Base-by-base conservation (phyloP, 2,888 invertebrate genomes). In the Eulithis testata region DNA sequence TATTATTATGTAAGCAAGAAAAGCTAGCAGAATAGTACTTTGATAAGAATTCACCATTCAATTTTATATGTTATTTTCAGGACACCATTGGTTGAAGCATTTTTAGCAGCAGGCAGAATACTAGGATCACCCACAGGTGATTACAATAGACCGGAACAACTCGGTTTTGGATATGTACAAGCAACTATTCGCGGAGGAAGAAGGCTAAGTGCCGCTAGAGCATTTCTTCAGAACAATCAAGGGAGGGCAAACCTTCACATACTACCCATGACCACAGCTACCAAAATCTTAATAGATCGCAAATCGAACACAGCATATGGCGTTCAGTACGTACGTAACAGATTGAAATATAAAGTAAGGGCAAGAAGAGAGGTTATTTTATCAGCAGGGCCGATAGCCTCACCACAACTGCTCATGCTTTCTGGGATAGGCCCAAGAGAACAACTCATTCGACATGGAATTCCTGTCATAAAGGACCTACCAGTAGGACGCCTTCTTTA, bases 401-500 rank as follows among this genome's bases (percentile, higher is more conserved):
- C 96, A 0, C 97, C 98, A 0, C 97, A 98, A 79, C 83, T 98
- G 8, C 93, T 98, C 6, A 96, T 97, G 97, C 82, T 97, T 14
- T 96, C 96, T 0, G 97, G 97, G 2, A 86, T 96, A 8, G 95
- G 95, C 2, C 95, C 95, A 0, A 88, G 87, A n/a, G 85, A 94
- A 53, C 95, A 95, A 71, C 88, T 95, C 3, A 79, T 83, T 37
- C 85, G 90, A 63, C 78, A 91, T 50, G 92, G 93, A n/a, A 94
- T 95, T 47, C 87, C 92, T 1, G 90, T 95, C 0, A 77, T 96
- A 43, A 87, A 90, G 49, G 94, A 95, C 77, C 83, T 95, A 49
- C 94, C 94, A 0, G 96, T 96, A 0, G 96, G 96, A 1, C 89
- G 92, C 53, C 95, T 95, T 66, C 86, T 96, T 2, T 95, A 95